Percentiles rank a stretch among this genome's conserved stretches.
phyloP scores from a whole-genome alignment of 2,888 invertebrate species.

The Euclidia mi region DNA sequence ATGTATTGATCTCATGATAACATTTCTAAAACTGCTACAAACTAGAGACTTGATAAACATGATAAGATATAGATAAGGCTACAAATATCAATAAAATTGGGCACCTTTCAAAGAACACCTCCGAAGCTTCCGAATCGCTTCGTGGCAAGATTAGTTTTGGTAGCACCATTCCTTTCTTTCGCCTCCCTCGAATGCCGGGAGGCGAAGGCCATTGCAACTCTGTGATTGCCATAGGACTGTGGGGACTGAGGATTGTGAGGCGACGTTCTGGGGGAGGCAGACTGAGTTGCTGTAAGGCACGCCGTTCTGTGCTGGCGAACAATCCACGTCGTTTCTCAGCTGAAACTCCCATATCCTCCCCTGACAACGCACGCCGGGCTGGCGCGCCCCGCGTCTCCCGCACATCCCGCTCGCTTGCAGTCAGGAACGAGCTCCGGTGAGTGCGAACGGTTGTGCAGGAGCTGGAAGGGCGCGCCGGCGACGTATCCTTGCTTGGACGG shows the following conservation, averaged over 20 bases:
- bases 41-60: background rate
- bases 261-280: conserved; percentile 92
- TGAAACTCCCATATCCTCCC: conserved; percentile 90
- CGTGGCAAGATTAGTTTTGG: conserved; percentile 94
- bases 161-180: conserved; percentile 93
- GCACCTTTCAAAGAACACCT: conserved; percentile 91
- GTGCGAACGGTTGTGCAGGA: conserved; percentile 84
- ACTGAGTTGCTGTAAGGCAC: conserved; percentile 92
- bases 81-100: conserved; percentile 55
- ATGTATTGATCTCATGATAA: background rate
- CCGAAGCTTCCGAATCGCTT: conserved; percentile 93
- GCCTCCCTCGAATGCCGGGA: conserved; percentile 90
- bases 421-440: conserved; percentile 91
- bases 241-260: conserved; percentile 95
- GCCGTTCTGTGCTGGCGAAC: conserved; percentile 92
- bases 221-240: conserved; percentile 92
- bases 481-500: conserved; percentile 89
- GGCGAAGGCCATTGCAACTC: conserved; percentile 92
- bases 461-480: conserved; percentile 89
- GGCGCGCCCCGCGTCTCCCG: conserved; percentile 92
- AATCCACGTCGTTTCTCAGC: conserved; percentile 92
- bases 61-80: conserved; percentile 18
- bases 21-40: background rate
- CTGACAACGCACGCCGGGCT: conserved; percentile 91
- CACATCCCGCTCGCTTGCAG: conserved; percentile 92